Evolutionary conservation across 2,888 invertebrate genomes (phyloP).

Genomic region (Drosophila rellima): DNA sequence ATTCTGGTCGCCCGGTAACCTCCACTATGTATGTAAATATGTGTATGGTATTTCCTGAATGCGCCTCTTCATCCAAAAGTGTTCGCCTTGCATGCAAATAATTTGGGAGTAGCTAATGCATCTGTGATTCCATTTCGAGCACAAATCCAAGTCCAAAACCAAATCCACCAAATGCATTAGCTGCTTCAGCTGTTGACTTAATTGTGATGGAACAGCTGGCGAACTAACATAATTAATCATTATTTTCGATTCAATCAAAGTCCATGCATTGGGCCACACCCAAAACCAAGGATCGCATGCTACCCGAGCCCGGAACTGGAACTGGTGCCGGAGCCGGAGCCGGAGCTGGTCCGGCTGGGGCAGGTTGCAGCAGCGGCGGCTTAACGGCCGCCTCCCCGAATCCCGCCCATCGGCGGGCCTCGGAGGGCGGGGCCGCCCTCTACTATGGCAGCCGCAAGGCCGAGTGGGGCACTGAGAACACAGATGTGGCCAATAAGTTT

Average conservation of each 20-base stretch:
- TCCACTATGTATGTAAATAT: constrained; percentile 32
- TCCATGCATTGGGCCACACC: constrained; percentile 97
- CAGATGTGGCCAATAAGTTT: constrained; percentile 94
- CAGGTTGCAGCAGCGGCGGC: constrained; percentile 86
- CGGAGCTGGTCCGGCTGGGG: constrained; percentile 73
- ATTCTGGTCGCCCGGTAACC: constrained; percentile 51
- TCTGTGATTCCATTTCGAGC: constrained; percentile 23
- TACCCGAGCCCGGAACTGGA: constrained; percentile 87
- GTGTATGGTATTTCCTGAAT: constrained; percentile 51
- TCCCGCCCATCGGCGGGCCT: constrained; percentile 90
- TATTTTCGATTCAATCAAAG: constrained; percentile 85
- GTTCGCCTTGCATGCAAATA: constrained; percentile 50
- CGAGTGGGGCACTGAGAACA: constrained; percentile 91
- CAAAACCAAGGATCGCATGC: constrained; percentile 95
- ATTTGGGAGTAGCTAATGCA: constrained; percentile 46
- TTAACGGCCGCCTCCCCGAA: constrained; percentile 87
- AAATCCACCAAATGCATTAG: constrained; percentile 39
- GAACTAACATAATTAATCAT: constrained; percentile 40
- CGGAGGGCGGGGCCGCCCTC: constrained; percentile 93
- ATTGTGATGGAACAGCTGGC: background rate
- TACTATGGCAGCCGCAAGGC: constrained; percentile 87
- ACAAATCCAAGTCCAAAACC: constrained; percentile 13
- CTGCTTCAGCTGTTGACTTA: constrained; percentile 20
- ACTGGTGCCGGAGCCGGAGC: constrained; percentile 82
- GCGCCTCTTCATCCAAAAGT: constrained; percentile 71